These are phyloP conservation scores for Danaus melanippus DNA, from an alignment of 1,140 invertebrate species.

Conservation along the genomic window DNA sequence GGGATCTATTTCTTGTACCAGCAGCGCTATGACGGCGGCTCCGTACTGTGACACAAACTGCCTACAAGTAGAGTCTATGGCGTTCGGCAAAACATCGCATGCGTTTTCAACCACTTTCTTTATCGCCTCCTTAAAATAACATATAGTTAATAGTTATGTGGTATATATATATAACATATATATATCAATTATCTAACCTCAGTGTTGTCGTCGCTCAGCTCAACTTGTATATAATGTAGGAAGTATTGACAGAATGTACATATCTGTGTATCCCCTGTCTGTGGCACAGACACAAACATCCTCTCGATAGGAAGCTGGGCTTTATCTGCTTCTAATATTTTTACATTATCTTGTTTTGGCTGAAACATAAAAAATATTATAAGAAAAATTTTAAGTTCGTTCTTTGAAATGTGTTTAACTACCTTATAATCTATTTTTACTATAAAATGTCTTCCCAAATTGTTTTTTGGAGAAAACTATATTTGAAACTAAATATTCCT, in stretches of 20 bases:
- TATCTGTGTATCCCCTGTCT: constrained; percentile 48
- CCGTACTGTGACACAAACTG: constrained; percentile 85
- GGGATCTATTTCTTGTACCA: constrained; percentile 88
- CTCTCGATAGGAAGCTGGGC: constrained; percentile 76
- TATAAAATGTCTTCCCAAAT: too few species aligned
- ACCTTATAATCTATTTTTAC: too few species aligned
- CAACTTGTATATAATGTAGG: constrained; percentile 83
- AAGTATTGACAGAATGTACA: constrained; percentile 89
- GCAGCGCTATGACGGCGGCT: constrained; percentile 81
- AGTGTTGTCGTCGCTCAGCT: constrained; percentile 77
- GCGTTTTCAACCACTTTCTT: constrained; percentile 77
- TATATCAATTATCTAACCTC: constrained; percentile 71
- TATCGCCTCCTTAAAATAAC: constrained; percentile 72
- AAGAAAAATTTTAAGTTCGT: too few species aligned
- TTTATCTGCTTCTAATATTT: constrained; percentile 45
- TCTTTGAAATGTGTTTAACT: too few species aligned
- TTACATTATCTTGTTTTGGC: constrained; percentile 23
- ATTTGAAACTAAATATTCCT: too few species aligned
- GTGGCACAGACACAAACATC: constrained; percentile 67
- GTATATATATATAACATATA: too few species aligned
- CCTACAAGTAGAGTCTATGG: constrained; percentile 78
- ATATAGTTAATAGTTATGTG: constrained; percentile 2
- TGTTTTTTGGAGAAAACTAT: too few species aligned
- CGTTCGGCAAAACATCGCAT: constrained; percentile 78
- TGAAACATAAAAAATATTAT: too few species aligned